Conservation (phyloP, 2,113 vertebrate genomes). For the Plectropomus leopardus region DNA sequence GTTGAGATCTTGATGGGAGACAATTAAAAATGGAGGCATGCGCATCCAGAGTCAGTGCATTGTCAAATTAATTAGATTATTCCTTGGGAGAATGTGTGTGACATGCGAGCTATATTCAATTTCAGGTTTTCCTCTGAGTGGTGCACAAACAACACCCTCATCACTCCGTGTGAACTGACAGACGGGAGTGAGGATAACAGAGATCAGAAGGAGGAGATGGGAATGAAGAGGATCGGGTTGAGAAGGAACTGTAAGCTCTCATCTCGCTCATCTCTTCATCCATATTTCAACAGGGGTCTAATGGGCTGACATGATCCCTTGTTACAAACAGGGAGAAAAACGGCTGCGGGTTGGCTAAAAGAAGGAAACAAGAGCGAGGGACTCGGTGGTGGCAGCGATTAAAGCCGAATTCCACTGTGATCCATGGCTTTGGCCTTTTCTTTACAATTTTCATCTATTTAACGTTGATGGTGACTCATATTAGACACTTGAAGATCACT, state of each 20-base stretch:
- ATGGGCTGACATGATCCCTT: constrained; percentile 72
- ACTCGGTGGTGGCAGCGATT: not conserved
- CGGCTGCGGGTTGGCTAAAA: not conserved
- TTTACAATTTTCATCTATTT: not conserved
- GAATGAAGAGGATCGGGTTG: constrained; percentile 56
- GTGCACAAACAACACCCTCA: constrained; percentile 27
- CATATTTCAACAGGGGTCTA: constrained; percentile 79
- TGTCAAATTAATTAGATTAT: constrained; percentile 5
- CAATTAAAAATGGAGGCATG: not conserved
- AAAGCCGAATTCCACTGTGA: not conserved
- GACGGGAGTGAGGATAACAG: constrained; percentile 38
- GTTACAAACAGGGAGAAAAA: constrained; percentile 52
- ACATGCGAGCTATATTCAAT: not conserved
- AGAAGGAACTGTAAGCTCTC: constrained; percentile 54
- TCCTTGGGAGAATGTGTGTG: not conserved
- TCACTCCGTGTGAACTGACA: constrained; percentile 40
- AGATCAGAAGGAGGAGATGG: constrained; percentile 59
- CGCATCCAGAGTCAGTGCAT: not conserved
- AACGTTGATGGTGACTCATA: not conserved
- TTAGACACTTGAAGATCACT: not conserved
- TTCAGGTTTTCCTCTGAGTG: not conserved
- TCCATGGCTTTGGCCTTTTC: not conserved
- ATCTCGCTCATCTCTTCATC: constrained; percentile 74
- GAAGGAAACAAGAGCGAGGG: constrained; percentile 8
- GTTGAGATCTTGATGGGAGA: not conserved